Percentiles rank a stretch among this genome's conserved stretches.
Conservation (phyloP, 2,113 vertebrate species). For the Platysternon megacephalum region DNA sequence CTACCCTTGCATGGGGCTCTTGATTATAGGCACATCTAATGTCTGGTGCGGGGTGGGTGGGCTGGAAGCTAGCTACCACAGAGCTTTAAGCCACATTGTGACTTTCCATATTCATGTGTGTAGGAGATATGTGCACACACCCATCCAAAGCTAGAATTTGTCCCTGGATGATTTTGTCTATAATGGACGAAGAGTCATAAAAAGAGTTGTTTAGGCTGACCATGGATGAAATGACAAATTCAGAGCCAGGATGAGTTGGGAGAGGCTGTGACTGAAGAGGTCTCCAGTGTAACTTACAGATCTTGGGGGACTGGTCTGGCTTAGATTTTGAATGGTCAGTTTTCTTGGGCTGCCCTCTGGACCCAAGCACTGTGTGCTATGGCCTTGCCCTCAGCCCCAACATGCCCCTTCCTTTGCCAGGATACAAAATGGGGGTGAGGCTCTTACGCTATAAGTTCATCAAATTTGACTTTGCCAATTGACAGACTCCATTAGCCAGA, state of each 20-base stretch:
- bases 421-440: background rate
- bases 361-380: background rate
- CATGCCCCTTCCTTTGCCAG: background rate
- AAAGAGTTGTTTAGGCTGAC: background rate
- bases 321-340: background rate
- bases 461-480: background rate
- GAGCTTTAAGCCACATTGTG: background rate
- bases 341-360: background rate
- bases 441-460: background rate
- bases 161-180: background rate
- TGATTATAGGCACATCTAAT: background rate
- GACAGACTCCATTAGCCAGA: background rate
- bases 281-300: background rate
- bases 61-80: background rate
- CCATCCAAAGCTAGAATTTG: background rate
- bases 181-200: background rate
- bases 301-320: background rate
- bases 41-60: background rate
- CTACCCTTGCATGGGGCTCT: background rate
- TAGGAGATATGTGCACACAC: background rate
- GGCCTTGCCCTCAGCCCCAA: background rate
- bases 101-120: constrained; percentile 11
- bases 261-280: background rate
- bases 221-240: background rate
- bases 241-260: background rate